Evolutionary conservation across 2,888 invertebrate genomes (phyloP).

Genomic region (Polia nebulosa): DNA sequence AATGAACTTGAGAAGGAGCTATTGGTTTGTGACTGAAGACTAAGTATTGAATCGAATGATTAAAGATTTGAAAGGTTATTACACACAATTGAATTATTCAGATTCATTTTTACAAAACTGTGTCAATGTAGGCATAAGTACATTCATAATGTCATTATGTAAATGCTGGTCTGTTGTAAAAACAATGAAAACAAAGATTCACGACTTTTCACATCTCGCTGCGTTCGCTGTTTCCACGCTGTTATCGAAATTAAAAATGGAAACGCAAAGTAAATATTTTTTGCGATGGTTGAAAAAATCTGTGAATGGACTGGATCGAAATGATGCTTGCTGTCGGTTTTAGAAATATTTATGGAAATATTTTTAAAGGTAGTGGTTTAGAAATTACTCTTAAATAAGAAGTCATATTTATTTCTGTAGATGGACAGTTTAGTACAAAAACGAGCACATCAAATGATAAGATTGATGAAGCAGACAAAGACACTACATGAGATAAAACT

Average conservation of each 20-base stretch:
- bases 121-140: not conserved
- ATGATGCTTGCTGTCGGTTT: constrained; percentile 13
- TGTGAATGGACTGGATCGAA: constrained; percentile 16
- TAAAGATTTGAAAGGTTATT: not conserved
- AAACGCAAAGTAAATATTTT: constrained; percentile 38
- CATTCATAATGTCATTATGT: constrained; percentile 39
- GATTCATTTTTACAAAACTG: not conserved
- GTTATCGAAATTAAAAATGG: constrained; percentile 54
- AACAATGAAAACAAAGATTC: constrained; percentile 49
- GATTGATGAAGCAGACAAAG: constrained; percentile 23
- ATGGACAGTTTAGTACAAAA: not conserved
- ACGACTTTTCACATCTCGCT: constrained; percentile 37
- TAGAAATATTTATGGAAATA: constrained; percentile 12
- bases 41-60: not conserved
- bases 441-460: not conserved
- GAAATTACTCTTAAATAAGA: constrained; percentile 1
- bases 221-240: constrained; percentile 31
- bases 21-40: not conserved
- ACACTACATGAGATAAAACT: constrained; percentile 26
- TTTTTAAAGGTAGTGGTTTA: constrained; percentile 9
- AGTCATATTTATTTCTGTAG: not conserved
- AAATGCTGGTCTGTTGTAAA: constrained; percentile 42
- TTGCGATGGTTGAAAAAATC: constrained; percentile 10
- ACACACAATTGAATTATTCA: constrained; percentile 2
- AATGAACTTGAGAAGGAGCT: constrained; percentile 7